Evolutionary conservation across 1,140 invertebrate species (phyloP).

Genomic region (Coenobita brevimanus): DNA sequence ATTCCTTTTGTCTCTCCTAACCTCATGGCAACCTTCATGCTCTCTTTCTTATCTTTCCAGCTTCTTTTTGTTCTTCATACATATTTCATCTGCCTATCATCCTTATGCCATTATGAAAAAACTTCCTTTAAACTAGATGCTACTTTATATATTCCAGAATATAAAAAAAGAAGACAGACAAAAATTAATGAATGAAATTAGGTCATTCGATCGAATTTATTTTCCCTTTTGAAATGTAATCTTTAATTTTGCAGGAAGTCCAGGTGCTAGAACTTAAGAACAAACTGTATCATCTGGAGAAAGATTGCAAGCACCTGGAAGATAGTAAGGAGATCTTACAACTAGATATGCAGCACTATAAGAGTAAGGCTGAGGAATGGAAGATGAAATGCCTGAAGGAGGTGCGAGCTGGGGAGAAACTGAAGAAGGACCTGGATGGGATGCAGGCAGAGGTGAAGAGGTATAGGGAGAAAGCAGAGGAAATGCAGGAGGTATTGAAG

Average conservation of each 20-base stretch:
- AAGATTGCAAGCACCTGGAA: constrained; percentile 19
- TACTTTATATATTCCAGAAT: too few species aligned
- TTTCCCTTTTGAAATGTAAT: too few species aligned
- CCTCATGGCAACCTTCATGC: too few species aligned
- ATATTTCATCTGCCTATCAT: too few species aligned
- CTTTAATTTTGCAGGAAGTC: constrained; percentile 5
- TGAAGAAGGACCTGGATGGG: constrained; percentile 14
- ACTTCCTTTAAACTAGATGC: too few species aligned
- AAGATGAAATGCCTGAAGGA: constrained; percentile 14
- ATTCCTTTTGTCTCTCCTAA: too few species aligned
- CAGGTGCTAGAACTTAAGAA: constrained; percentile 34
- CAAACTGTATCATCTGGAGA: constrained; percentile 35
- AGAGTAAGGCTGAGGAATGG: constrained; percentile 42
- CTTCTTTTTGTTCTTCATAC: too few species aligned
- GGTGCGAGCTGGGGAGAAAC: constrained; percentile 3
- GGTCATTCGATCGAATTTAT: too few species aligned
- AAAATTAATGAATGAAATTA: too few species aligned
- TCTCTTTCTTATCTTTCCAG: too few species aligned
- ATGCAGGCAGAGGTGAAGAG: background rate
- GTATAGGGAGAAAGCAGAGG: background rate
- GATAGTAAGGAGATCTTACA: background rate
- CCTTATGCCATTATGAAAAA: too few species aligned
- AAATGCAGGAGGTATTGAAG: background rate
- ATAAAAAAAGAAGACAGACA: too few species aligned
- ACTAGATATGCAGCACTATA: constrained; percentile 44